Base-by-base conservation (phyloP, 2,888 invertebrate genomes). In the Lasioglossum lativentre region DNA sequence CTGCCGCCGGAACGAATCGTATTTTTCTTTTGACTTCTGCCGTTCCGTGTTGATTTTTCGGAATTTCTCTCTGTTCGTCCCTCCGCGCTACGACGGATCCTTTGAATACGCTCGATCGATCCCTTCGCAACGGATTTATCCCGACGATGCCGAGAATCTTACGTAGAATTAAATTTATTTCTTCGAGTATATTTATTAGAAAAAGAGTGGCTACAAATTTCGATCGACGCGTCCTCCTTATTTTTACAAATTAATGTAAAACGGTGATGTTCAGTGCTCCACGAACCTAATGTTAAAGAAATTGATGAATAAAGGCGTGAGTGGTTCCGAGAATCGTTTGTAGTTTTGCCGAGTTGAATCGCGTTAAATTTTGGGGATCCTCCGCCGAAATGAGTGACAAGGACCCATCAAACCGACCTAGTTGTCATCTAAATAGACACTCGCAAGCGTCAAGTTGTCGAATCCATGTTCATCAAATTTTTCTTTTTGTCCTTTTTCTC, bases 1-100 rank as follows among this genome's bases (percentile, higher is more conserved):
- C 72, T 63, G 23, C 12, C n/a, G 12, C 2, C 27, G 14, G 27
- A 27, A 59, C 59, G 59, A 59, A 27, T 14, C 27, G 59, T 38
- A 38, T 52, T 74, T 74, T 74, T 30, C 73, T 52, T 23, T 6
- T 34, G 73, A 74, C 52, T 38, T 47, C 34, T 8, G 52, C 34
- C n/a, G 47, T n/a, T 52, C 42, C 23, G 2, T 34, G 34, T 68
- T 34, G 38, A 34, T 68, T 68, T 68, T 34, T 38, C 23, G 68
- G 40, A 59, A 40, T 77, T 77, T 23, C 52, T 12, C 19, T 23
- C 23, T 16, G 40, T 75, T 42, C 8, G 23, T 16, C 19, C 0
- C 75, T 27, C 14, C 42, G 10, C 59, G 12, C 56, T 23, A 14
- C 16, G 27, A 30, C 27, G 14, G 59, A 59, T 14, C 59, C 59